Evolutionary conservation across 2,797 vertebrate species (phyloP), one percentile per base, ranked within the genome.

Genomic region (Rhabdomys pumilio): DNA sequence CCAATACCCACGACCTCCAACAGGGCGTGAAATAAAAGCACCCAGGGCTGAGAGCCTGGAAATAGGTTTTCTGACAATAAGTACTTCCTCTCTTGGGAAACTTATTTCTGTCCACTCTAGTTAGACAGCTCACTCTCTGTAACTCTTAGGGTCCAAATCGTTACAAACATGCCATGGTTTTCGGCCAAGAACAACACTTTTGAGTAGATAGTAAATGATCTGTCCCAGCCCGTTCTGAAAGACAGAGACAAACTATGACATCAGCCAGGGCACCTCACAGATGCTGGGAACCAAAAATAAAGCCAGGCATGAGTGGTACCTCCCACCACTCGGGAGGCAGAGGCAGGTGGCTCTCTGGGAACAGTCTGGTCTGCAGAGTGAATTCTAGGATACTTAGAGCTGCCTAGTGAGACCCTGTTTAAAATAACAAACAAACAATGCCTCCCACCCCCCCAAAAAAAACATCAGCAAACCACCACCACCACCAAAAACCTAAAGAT

Each of bases 51-150:
- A 86, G 67, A 84, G 84, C 31, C 47, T 57, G 44, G 34, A 61
- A 91, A 90, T 6, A 26, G 55, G 24, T 2, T 95, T 88, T 65
- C 75, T 94, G 94, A 77, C 93, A 77, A 59, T 91, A 93, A 91
- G 73, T 31, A 89, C 41, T 34, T 93, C 41, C 11, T 57, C 26
- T 93, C 72, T 80, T 82, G 8, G 73, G 93, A 96, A 61, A 69
- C 77, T 72, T 17, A 91, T 76, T 95, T 95, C 61, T 96, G 44
- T 61, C 20, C 17, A 76, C 44, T 88, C 29, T 92, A 80, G 14
- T 90, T 83, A 89, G 84, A 75, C 11, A 67, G 15, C 6, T 38
- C 12, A 38, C 93, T 88, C 92, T 82, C 88, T 88, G 38, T 88
- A 84, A 87, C 44, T 93, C 59, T 88, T 80, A 59, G 83, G 79